Evolutionary conservation across 1,140 invertebrate species (phyloP), one percentile per base, ranked within the genome.

Genomic region (Diplogasteroides magnus): DNA sequence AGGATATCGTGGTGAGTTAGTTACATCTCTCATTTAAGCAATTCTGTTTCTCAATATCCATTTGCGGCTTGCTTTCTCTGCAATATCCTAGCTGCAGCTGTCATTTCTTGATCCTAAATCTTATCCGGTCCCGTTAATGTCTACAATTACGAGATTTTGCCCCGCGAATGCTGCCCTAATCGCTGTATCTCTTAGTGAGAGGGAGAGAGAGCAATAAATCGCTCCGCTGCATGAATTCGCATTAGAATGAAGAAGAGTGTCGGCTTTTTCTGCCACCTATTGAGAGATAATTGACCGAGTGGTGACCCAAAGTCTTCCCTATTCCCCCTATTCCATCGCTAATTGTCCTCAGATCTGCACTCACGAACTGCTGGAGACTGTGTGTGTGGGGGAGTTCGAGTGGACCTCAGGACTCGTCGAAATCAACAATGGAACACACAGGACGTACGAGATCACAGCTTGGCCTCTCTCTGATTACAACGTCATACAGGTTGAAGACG

Each of bases 341-440:
- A n/a, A n/a, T n/a, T n/a, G n/a, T n/a, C n/a, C n/a, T n/a, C 37
- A 48, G 37, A 19, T 48, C 6, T 48, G 37, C 37, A 48, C 6
- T 48, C 37, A 48, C 19, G 37, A 48, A 48, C 37, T 48, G 37
- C 37, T 48, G 6, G 37, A 48, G 37, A 48, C 37, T 26, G 67
- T 68, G 19, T 68, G 67, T 57, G 61, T 68, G 11, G 60, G 31
- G 11, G 60, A 63, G 11, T 28, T 48, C 11, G 55, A 61, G 23
- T 68, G 67, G 67, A 68, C 67, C 25, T 55, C 60, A 11, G 67
- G 67, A 29, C 29, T 68, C 13, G 28, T 61, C 23, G 67, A 68
- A 28, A 68, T 68, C n/a, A 68, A 68, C 27, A 68, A 68, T 55
- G 67, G 67, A 61, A 68, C 67, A 23, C 67, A 68, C 48, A 32